Percentiles rank a stretch among this genome's conserved stretches.
These are phyloP conservation scores for Leptinotarsa juncta DNA, from an alignment of 2,888 invertebrate species.

Conservation along the genomic window DNA sequence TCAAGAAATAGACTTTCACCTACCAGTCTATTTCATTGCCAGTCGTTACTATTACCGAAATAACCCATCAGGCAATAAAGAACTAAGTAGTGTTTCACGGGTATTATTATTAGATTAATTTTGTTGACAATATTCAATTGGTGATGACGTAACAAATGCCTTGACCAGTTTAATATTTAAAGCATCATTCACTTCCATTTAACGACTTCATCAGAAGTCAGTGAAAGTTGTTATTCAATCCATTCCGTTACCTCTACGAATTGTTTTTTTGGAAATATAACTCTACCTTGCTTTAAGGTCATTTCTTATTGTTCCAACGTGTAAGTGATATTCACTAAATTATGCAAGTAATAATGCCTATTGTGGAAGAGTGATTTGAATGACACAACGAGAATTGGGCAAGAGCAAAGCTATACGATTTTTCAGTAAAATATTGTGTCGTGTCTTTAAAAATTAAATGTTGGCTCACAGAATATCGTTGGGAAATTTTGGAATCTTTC, in stretches of 20 bases:
- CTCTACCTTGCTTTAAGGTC: neutral
- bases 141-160: neutral
- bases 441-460: too few relatives aligned
- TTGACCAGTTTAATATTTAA: neutral
- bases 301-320: neutral
- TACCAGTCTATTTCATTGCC: too few relatives aligned
- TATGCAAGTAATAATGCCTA: neutral
- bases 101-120: neutral
- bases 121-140: neutral
- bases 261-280: neutral
- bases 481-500: too few relatives aligned
- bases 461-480: too few relatives aligned
- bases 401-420: too few relatives aligned
- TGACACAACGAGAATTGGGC: too few relatives aligned
- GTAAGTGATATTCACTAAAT: neutral
- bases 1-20: too few relatives aligned
- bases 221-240: slow-evolving; percentile 11
- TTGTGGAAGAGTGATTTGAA: too few relatives aligned
- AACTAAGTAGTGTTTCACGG: too few relatives aligned
- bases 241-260: neutral
- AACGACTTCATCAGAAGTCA: neutral
- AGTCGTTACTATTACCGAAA: too few relatives aligned
- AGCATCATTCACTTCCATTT: neutral
- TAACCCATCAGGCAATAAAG: too few relatives aligned
- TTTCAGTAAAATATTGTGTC: too few relatives aligned